These are phyloP conservation scores for Protobothrops flavoviridis DNA, from an alignment of 2,113 vertebrate genomes.

Conservation along the genomic window DNA sequence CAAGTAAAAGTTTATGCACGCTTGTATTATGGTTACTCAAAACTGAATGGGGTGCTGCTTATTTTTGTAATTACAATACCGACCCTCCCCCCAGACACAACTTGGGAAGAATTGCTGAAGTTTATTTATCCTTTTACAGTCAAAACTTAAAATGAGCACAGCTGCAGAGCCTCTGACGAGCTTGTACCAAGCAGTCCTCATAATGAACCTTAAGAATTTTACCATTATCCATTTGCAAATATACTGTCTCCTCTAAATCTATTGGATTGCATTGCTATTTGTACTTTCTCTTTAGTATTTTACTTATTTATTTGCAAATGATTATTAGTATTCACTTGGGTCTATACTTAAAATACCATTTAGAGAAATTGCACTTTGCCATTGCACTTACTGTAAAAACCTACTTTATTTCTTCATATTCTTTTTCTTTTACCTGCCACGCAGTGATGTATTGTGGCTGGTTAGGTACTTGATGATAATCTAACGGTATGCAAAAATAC, in stretches of 20 bases:
- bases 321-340: neutral
- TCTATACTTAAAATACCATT: neutral
- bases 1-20: neutral
- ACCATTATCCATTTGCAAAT: neutral
- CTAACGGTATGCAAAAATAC: neutral
- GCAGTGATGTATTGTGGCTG: neutral
- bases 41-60: neutral
- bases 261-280: neutral
- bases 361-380: neutral
- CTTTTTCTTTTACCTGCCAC: neutral
- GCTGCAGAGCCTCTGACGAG: neutral
- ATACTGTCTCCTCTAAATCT: neutral
- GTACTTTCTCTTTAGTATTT: neutral
- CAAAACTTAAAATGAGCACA: neutral
- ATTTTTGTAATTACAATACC: neutral
- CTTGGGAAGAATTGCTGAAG: neutral
- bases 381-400: neutral
- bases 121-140: neutral
- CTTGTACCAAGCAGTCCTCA: neutral
- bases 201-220: neutral
- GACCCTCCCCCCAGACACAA: neutral
- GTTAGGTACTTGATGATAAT: neutral
- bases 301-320: neutral
- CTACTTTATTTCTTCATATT: neutral
- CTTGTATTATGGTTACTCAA: neutral